These are phyloP conservation scores for Diaphora mendica DNA, from an alignment of 2,888 invertebrate genomes.

Conservation along the genomic window DNA sequence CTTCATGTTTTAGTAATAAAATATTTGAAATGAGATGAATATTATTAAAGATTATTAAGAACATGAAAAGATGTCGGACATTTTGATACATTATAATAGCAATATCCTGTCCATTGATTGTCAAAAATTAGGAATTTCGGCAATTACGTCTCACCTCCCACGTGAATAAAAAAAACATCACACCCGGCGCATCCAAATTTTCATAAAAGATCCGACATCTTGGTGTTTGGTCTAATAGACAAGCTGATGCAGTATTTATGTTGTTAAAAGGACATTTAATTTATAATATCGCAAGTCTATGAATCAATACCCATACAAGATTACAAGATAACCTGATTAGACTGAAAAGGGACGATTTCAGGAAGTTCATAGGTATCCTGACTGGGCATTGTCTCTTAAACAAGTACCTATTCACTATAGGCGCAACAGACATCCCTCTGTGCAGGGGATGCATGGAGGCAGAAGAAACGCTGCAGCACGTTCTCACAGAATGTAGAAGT, in stretches of 20 bases:
- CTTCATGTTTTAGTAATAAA: constrained; percentile 38
- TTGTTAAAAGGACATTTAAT: neutral
- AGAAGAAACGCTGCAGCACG: no score
- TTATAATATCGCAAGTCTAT: neutral
- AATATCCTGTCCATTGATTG: constrained; percentile 86
- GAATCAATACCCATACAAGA: no score
- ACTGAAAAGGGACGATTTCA: no score
- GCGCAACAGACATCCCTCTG: no score
- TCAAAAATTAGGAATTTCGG: constrained; percentile 86
- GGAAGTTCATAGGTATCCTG: no score
- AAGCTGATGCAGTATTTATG: constrained; percentile 22
- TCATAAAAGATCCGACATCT: constrained; percentile 80
- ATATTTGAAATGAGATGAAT: constrained; percentile 33
- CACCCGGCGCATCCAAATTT: constrained; percentile 82
- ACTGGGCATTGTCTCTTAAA: no score
- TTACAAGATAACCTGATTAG: no score
- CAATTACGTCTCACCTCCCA: constrained; percentile 85
- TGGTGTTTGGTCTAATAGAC: constrained; percentile 43
- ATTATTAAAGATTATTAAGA: constrained; percentile 38
- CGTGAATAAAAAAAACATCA: constrained; percentile 74
- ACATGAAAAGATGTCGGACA: constrained; percentile 52
- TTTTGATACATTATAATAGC: constrained; percentile 80
- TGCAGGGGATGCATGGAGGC: no score
- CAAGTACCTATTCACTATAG: no score
- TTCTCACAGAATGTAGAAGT: no score